Conservation (phyloP, 2,888 invertebrate genomes). For the Cyaniris semiargus region DNA sequence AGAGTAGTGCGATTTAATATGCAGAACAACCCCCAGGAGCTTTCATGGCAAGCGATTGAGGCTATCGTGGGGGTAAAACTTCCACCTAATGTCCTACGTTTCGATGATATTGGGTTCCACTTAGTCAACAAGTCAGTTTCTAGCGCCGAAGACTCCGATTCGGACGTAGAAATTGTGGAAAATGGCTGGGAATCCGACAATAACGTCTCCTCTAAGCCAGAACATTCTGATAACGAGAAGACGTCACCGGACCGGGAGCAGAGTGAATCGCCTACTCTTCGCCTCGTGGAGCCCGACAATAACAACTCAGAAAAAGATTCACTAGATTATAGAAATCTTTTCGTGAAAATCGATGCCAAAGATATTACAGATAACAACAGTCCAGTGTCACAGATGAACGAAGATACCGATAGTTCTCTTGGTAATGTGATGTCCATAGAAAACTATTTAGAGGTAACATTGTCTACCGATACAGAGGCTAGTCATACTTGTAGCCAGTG, state of each 20-base stretch:
- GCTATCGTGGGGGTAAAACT: slow-evolving; percentile 80
- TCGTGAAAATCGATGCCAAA: slow-evolving; percentile 71
- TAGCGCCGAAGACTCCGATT: slow-evolving; percentile 75
- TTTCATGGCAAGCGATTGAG: slow-evolving; percentile 81
- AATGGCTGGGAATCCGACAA: slow-evolving; percentile 77
- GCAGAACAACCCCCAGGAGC: slow-evolving; percentile 82
- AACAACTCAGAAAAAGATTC: slow-evolving; percentile 69
- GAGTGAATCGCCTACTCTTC: slow-evolving; percentile 71
- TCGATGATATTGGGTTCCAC: slow-evolving; percentile 78
- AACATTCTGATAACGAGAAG: slow-evolving; percentile 75
- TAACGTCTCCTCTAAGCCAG: slow-evolving; percentile 71
- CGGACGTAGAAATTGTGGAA: slow-evolving; percentile 77
- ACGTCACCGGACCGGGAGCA: slow-evolving; percentile 69
- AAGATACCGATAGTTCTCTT: slow-evolving; percentile 73
- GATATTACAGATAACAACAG: slow-evolving; percentile 64
- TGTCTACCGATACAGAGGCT: slow-evolving; percentile 77
- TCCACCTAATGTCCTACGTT: slow-evolving; percentile 76
- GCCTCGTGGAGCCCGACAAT: slow-evolving; percentile 74
- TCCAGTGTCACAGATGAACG: slow-evolving; percentile 59
- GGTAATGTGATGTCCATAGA: slow-evolving; percentile 78
- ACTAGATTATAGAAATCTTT: slow-evolving; percentile 66
- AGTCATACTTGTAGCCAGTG: slow-evolving; percentile 75
- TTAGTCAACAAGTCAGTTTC: slow-evolving; percentile 72
- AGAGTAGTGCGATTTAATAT: slow-evolving; percentile 80
- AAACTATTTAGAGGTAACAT: slow-evolving; percentile 76